Evolutionary conservation across 2,113 vertebrate genomes (phyloP).

Genomic region (Chrysochloris asiatica): DNA sequence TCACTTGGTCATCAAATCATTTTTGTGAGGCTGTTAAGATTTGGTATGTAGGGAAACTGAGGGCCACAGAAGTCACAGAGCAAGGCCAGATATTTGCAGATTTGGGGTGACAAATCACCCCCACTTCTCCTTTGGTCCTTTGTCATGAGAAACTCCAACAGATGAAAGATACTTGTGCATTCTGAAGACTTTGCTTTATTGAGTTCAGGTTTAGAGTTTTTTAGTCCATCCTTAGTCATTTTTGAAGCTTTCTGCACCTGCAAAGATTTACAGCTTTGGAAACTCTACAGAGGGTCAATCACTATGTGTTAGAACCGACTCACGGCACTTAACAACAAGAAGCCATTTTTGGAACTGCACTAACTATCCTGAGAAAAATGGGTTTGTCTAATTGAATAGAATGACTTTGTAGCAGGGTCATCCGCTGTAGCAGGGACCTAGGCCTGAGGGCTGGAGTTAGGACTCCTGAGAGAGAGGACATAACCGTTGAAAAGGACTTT

Average conservation of each 20-base stretch:
- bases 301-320: no score
- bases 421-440: not conserved
- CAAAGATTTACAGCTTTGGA: no score
- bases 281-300: no score
- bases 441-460: not conserved
- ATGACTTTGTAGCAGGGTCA: rapidly evolving
- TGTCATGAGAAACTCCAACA: not conserved
- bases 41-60: not conserved
- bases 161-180: not conserved
- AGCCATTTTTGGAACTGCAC: not conserved
- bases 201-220: not conserved
- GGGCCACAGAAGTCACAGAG: not conserved
- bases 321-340: no score
- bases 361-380: not conserved
- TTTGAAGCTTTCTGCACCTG: no score
- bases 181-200: not conserved
- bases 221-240: no score
- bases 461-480: not conserved
- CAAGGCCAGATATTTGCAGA: rapidly evolving
- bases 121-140: rapidly evolving
- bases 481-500: not conserved
- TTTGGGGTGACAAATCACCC: not conserved
- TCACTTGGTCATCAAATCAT: not conserved
- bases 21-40: not conserved
- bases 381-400: not conserved